phyloP scores from a whole-genome alignment of 2,888 invertebrate species.

The Alloscopus bannaensis region DNA sequence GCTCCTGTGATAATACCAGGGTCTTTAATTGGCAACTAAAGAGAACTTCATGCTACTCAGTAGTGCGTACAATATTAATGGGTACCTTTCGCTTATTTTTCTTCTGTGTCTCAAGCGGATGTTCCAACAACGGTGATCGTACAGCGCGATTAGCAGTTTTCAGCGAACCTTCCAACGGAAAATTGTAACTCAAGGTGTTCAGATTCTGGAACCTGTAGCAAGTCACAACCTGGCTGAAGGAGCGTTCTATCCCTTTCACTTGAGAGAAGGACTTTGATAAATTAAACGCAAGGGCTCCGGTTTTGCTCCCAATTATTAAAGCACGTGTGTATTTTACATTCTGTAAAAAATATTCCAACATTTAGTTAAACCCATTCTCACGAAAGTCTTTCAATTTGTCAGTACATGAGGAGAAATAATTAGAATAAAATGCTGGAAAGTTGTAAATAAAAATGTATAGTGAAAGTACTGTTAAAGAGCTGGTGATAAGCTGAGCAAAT shows the following conservation, averaged over 20 bases:
- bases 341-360: constrained; percentile 41
- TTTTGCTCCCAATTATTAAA: constrained; percentile 69
- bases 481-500: constrained; percentile 63
- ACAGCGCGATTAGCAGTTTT: constrained; percentile 54
- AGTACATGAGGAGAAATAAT: neutral
- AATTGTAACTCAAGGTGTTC: constrained; percentile 54
- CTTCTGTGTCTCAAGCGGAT: neutral
- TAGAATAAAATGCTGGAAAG: neutral
- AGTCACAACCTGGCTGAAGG: constrained; percentile 67
- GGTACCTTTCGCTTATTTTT: constrained; percentile 32
- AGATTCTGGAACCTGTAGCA: constrained; percentile 69
- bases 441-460: neutral
- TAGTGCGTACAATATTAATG: neutral
- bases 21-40: neutral
- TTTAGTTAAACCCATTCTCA: neutral
- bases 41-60: no score
- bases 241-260: constrained; percentile 69
- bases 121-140: constrained; percentile 26
- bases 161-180: constrained; percentile 70
- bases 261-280: constrained; percentile 65
- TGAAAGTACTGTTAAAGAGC: constrained; percentile 62
- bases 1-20: constrained; percentile 43
- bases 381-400: neutral
- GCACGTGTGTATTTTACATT: constrained; percentile 55
- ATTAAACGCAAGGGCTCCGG: constrained; percentile 66